phyloP scores from a whole-genome alignment of 2,113 vertebrate genomes.

The Takifugu bimaculatus region DNA sequence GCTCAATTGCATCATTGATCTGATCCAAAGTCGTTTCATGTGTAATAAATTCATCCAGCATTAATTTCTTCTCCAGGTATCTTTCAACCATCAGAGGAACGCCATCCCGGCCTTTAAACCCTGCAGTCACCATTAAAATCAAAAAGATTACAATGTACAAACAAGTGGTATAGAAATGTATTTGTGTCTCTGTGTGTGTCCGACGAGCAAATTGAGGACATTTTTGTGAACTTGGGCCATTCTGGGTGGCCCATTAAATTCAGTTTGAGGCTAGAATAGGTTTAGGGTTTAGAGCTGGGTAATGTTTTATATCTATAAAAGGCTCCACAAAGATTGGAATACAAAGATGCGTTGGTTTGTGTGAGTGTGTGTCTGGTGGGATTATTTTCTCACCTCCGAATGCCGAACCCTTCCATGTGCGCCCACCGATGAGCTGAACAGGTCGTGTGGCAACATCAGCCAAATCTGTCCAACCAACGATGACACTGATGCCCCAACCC shows the following conservation, averaged over 20 bases:
- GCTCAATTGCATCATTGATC: slow-evolving; percentile 76
- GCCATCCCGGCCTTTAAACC: slow-evolving; percentile 74
- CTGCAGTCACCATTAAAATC: slow-evolving; percentile 35
- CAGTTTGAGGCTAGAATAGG: too few relatives aligned
- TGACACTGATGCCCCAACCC: slow-evolving; percentile 79
- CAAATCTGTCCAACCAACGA: slow-evolving; percentile 77
- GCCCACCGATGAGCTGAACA: slow-evolving; percentile 73
- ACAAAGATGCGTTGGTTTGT: neutral
- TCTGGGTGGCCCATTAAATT: too few relatives aligned
- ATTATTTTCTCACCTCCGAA: slow-evolving; percentile 69
- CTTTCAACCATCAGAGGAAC: slow-evolving; percentile 73
- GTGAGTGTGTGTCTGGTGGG: neutral
- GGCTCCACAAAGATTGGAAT: too few relatives aligned
- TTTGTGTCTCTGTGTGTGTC: too few relatives aligned
- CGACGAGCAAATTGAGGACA: too few relatives aligned
- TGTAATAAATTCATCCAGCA: slow-evolving; percentile 76
- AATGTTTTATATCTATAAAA: too few relatives aligned
- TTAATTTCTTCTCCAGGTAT: slow-evolving; percentile 77
- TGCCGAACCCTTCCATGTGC: slow-evolving; percentile 73
- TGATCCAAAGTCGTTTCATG: slow-evolving; percentile 74
- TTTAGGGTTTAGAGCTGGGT: too few relatives aligned
- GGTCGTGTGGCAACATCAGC: slow-evolving; percentile 71
- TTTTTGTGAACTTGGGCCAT: too few relatives aligned
- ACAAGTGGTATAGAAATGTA: too few relatives aligned
- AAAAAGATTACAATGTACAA: too few relatives aligned